Percentiles rank a stretch among this genome's conserved stretches.
phyloP scores from a whole-genome alignment of 2,888 invertebrate genomes.

The Ommatoiulus sabulosus region DNA sequence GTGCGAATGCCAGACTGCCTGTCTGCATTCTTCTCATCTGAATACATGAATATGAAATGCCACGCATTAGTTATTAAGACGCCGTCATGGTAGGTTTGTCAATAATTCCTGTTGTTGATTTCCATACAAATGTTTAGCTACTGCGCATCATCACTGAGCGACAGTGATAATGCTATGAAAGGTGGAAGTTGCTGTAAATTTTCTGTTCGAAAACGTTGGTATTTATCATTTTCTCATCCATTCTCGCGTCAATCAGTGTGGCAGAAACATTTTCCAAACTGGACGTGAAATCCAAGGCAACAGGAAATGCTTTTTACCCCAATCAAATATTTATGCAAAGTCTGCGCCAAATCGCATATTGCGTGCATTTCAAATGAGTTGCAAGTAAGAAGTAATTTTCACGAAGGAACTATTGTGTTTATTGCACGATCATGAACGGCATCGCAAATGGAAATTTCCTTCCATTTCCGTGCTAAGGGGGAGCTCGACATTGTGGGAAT shows the following conservation, averaged over 20 bases:
- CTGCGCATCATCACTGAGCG: not conserved
- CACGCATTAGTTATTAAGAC: not conserved
- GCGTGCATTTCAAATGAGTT: not conserved
- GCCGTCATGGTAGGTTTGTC: not conserved
- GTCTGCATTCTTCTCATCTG: not conserved
- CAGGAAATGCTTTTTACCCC: not conserved
- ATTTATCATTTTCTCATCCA: not conserved
- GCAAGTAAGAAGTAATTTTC: not conserved
- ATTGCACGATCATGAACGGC: not conserved
- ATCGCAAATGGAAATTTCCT: not conserved
- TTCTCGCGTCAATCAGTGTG: not conserved
- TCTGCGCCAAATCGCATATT: not conserved
- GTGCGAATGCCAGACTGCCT: not conserved
- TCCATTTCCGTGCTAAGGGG: not conserved
- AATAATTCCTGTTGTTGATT: not conserved
- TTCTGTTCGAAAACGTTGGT: not conserved
- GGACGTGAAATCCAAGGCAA: not conserved
- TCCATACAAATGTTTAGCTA: not conserved
- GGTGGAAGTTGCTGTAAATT: not conserved
- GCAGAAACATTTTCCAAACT: not conserved
- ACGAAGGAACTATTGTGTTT: not conserved
- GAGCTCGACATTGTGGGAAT: not conserved
- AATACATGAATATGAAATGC: slow-evolving; percentile 21
- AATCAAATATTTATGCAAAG: slow-evolving; percentile 31
- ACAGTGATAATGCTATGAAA: not conserved